These are phyloP conservation scores for Neocrepidodera transversa DNA, from an alignment of 2,888 invertebrate species.

Conservation along the genomic window DNA sequence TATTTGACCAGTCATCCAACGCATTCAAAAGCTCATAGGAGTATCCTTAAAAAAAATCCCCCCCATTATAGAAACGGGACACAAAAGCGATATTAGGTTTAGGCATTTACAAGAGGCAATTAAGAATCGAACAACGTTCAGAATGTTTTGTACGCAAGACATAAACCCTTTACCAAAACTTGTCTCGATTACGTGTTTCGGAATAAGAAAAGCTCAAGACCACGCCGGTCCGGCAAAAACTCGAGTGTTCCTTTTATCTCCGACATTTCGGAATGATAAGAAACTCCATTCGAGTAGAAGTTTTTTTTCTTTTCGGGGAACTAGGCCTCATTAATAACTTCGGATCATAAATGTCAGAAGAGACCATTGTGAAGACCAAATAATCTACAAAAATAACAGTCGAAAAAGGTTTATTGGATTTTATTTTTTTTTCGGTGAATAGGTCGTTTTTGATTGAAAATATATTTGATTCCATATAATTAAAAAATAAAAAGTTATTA, in stretches of 20 bases:
- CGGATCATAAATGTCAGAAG: conserved; percentile 37
- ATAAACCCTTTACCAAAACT: neutral
- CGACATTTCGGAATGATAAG: conserved; percentile 34
- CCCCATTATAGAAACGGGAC: too few species aligned
- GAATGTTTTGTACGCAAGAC: neutral
- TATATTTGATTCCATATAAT: too few species aligned
- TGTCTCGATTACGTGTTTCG: neutral
- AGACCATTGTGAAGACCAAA: conserved; percentile 26
- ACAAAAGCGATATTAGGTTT: too few species aligned
- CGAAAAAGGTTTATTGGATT: conserved; percentile 25
- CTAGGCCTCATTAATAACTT: conserved; percentile 35
- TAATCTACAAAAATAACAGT: conserved; percentile 32
- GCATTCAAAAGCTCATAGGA: too few species aligned
- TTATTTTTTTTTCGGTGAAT: neutral
- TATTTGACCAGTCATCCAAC: too few species aligned
- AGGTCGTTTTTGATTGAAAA: neutral
- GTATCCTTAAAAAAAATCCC: too few species aligned
- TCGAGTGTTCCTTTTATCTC: conserved; percentile 31
- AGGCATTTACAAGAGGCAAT: neutral
- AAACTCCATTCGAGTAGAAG: conserved; percentile 24
- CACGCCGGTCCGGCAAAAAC: conserved; percentile 15
- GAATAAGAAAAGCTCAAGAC: neutral
- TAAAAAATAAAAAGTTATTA: too few species aligned
- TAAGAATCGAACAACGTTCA: neutral
- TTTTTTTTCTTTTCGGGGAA: conserved; percentile 25